phyloP scores from a whole-genome alignment of 2,888 invertebrate genomes.

The Dusona sp. region DNA sequence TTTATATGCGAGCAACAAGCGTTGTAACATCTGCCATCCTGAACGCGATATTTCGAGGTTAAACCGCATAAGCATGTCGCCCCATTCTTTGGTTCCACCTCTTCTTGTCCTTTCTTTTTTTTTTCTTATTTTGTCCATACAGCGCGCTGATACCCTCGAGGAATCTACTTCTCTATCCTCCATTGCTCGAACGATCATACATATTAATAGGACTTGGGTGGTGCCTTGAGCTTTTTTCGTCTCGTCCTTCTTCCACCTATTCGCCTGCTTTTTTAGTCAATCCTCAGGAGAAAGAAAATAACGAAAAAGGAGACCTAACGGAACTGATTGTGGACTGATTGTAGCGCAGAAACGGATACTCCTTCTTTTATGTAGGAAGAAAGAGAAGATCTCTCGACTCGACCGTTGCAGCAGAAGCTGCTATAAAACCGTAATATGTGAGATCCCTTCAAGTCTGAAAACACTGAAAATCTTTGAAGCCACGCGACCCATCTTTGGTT shows the following conservation, averaged over 20 bases:
- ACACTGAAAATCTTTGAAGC: slow-evolving; percentile 7
- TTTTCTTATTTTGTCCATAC: slow-evolving; percentile 43
- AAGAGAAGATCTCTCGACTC: slow-evolving; percentile 45
- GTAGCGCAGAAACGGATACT: slow-evolving; percentile 57
- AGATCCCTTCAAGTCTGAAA: slow-evolving; percentile 17
- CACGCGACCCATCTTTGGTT: neutral
- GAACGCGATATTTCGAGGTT: slow-evolving; percentile 42
- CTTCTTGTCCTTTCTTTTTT: slow-evolving; percentile 27
- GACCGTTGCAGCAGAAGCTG: slow-evolving; percentile 19
- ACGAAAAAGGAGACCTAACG: slow-evolving; percentile 51
- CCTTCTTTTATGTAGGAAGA: slow-evolving; percentile 27
- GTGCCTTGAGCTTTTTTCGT: slow-evolving; percentile 53
- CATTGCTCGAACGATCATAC: slow-evolving; percentile 79
- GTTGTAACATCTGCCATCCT: slow-evolving; percentile 67
- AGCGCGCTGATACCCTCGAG: slow-evolving; percentile 69
- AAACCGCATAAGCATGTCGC: slow-evolving; percentile 36
- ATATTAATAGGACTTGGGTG: slow-evolving; percentile 78
- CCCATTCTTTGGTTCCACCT: slow-evolving; percentile 41
- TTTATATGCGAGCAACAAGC: slow-evolving; percentile 67
- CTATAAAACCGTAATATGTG: slow-evolving; percentile 5
- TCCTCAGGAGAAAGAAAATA: slow-evolving; percentile 8
- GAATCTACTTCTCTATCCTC: slow-evolving; percentile 73
- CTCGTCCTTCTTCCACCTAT: slow-evolving; percentile 34
- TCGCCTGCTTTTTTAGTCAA: slow-evolving; percentile 42
- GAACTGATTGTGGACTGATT: slow-evolving; percentile 68